Conservation (phyloP, 2,888 invertebrate species). For the Leptopilina syphax region DNA sequence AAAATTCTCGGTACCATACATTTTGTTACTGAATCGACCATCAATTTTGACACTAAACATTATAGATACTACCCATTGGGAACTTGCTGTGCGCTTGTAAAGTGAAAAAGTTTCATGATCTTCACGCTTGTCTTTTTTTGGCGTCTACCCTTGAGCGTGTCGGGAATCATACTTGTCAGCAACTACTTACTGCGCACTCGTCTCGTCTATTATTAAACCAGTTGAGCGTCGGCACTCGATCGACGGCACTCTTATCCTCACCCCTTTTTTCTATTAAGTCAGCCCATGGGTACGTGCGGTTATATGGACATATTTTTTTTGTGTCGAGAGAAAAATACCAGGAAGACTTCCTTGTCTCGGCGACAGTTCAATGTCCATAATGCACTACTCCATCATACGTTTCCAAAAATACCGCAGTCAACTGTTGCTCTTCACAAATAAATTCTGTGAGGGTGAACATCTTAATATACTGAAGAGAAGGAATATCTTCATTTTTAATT, state of each 20-base stretch:
- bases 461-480: too few relatives aligned
- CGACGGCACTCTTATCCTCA: conserved; percentile 18
- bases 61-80: too few relatives aligned
- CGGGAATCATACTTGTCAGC: conserved; percentile 43
- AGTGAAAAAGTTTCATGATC: not conserved
- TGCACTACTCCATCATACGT: too few relatives aligned
- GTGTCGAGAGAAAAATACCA: not conserved
- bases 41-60: too few relatives aligned
- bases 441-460: too few relatives aligned
- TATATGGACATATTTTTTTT: conserved; percentile 22
- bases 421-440: too few relatives aligned
- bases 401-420: too few relatives aligned
- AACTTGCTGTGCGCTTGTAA: not conserved
- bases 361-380: conserved; percentile 4
- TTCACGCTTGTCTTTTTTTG: conserved; percentile 15
- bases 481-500: too few relatives aligned
- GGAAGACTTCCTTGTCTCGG: not conserved
- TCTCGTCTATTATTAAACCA: conserved; percentile 48
- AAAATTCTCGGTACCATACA: too few relatives aligned
- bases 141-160: conserved; percentile 30
- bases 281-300: not conserved
- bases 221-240: conserved; percentile 38
- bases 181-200: conserved; percentile 43
- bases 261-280: conserved; percentile 2
- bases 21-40: too few relatives aligned